These are phyloP conservation scores for Athene cunicularia DNA, from an alignment of 2,113 vertebrate species.

Conservation along the genomic window DNA sequence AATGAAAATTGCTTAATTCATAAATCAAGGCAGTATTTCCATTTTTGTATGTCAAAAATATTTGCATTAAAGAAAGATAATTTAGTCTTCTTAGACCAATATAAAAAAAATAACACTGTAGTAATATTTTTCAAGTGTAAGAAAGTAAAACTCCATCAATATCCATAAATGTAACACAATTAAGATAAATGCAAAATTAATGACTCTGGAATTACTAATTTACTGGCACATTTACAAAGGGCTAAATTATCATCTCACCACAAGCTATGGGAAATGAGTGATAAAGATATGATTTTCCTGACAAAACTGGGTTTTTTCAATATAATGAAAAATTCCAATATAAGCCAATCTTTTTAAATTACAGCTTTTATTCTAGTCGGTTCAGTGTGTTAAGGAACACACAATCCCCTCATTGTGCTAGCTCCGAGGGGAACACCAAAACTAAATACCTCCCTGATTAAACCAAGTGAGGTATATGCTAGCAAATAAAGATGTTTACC, in stretches of 20 bases:
- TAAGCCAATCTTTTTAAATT: neutral
- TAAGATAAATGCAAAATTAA: slow-evolving; percentile 43
- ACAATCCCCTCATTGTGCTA: neutral
- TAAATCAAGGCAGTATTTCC: neutral
- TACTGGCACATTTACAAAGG: slow-evolving; percentile 29
- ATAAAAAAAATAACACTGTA: neutral
- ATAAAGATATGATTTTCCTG: neutral
- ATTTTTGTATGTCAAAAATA: slow-evolving; percentile 28
- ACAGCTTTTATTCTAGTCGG: neutral
- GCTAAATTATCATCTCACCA: slow-evolving; percentile 10
- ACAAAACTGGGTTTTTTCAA: neutral
- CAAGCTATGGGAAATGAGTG: neutral
- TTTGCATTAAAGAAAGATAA: slow-evolving; percentile 4
- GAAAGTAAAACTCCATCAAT: neutral
- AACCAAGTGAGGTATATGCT: neutral
- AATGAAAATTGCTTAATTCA: slow-evolving; percentile 9
- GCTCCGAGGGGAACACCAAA: neutral
- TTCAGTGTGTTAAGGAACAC: neutral
- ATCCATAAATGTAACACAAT: neutral
- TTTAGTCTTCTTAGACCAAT: neutral
- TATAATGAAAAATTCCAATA: neutral
- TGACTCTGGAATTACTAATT: slow-evolving; percentile 10
- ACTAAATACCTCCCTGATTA: neutral
- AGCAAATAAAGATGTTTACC: neutral
- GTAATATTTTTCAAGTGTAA: neutral